Percentiles rank a stretch among this genome's conserved stretches.
These are phyloP conservation scores for Endotricha flammealis DNA, from an alignment of 2,888 invertebrate genomes.

Conservation along the genomic window DNA sequence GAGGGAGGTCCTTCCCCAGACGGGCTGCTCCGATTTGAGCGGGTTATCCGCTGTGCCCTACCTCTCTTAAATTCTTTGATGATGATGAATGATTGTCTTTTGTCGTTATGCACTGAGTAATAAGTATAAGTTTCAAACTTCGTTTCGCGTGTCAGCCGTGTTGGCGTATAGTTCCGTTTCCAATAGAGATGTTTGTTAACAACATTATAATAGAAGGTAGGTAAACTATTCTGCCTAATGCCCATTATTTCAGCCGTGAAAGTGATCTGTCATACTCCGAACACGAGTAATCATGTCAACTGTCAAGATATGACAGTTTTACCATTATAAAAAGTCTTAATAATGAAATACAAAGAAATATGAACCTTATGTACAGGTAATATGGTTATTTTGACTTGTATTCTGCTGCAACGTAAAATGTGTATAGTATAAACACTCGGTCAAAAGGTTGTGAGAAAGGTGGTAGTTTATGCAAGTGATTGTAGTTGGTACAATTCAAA, in stretches of 20 bases:
- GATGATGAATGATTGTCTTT: no score
- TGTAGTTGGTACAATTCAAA: constrained; percentile 22
- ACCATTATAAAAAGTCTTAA: neutral
- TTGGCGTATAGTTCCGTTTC: no score
- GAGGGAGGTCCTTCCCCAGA: no score
- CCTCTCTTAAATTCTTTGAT: no score
- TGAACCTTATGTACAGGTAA: constrained; percentile 5
- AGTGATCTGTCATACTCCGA: constrained; percentile 8
- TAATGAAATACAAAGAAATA: neutral
- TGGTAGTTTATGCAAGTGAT: constrained; percentile 40
- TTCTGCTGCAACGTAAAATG: constrained; percentile 6
- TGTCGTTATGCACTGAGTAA: no score
- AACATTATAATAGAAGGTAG: no score
- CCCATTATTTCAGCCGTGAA: constrained; percentile 3
- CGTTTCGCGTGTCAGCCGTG: no score
- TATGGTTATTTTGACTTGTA: constrained; percentile 9
- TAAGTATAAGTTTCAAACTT: no score
- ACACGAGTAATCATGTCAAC: constrained; percentile 1
- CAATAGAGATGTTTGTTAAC: no score
- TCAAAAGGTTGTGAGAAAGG: constrained; percentile 61
- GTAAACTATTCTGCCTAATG: constrained; percentile 4
- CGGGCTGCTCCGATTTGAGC: no score
- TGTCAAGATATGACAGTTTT: constrained; percentile 7
- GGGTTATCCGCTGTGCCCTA: no score
- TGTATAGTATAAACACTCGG: constrained; percentile 28